A percentile compares a stretch with the other conserved stretches of the same genome.
phyloP scores from a whole-genome alignment of 2,113 vertebrate species.

The Machaerirhynchus nigripectus region DNA sequence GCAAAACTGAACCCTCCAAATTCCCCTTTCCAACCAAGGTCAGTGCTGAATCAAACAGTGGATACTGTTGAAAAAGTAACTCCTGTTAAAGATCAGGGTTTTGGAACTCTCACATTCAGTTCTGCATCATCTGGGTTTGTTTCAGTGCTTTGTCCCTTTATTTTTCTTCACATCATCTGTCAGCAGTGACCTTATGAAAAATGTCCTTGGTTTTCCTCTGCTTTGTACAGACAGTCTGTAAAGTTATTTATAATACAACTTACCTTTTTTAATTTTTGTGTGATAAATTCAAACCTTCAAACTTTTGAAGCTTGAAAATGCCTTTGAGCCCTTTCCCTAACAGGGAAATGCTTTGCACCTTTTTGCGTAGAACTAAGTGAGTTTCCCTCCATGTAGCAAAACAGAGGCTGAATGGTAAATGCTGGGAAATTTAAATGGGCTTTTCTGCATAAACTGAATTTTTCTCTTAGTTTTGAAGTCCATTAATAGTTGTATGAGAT shows the following conservation, averaged over 20 bases:
- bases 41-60: constrained; percentile 57
- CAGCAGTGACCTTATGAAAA: not conserved
- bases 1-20: constrained; percentile 98
- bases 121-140: not conserved
- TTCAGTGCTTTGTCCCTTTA: not conserved
- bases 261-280: not conserved
- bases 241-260: not conserved
- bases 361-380: not conserved
- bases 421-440: not conserved
- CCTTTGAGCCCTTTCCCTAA: not conserved
- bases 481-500: not conserved
- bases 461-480: not conserved
- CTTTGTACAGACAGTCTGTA: not conserved
- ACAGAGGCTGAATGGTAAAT: not conserved
- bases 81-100: not conserved
- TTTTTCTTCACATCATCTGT: not conserved
- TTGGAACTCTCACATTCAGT: not conserved
- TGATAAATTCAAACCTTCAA: not conserved
- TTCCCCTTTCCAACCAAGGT: constrained; percentile 99
- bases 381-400: not conserved
- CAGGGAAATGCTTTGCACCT: not conserved
- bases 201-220: not conserved
- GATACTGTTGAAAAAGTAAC: not conserved
- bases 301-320: not conserved
- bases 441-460: not conserved